A percentile compares a stretch with the other conserved stretches of the same genome.
phyloP scores from a whole-genome alignment of 2,888 invertebrate genomes.

The Athetis lepigone region DNA sequence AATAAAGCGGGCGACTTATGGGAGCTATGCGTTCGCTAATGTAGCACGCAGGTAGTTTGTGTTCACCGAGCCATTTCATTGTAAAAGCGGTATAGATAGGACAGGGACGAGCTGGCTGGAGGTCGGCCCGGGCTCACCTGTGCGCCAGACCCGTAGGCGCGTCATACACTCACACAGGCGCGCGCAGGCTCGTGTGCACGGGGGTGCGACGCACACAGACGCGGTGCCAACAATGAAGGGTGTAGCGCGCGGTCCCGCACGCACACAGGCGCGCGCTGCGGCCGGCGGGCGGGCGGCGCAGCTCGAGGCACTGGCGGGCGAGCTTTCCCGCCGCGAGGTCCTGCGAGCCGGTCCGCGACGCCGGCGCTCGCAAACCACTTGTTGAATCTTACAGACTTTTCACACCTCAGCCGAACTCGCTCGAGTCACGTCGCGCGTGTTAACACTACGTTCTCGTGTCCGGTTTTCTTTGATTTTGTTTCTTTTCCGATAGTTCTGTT shows the following conservation, averaged over 20 bases:
- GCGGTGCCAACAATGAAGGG: conserved; percentile 64
- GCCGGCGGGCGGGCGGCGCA: conserved; percentile 67
- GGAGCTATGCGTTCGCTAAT: conserved; percentile 76
- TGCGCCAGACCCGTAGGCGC: conserved; percentile 84
- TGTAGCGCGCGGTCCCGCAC: conserved; percentile 61
- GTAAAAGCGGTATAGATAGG: conserved; percentile 85
- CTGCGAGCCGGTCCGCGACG: conserved; percentile 76
- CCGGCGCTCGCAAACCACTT: conserved; percentile 85
- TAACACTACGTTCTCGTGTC: conserved; percentile 63
- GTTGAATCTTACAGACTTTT: conserved; percentile 84
- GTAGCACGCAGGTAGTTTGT: conserved; percentile 83
- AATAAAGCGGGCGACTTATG: conserved; percentile 64
- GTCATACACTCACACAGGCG: conserved; percentile 75
- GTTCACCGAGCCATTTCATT: conserved; percentile 84
- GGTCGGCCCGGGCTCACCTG: conserved; percentile 88
- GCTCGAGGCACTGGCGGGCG: conserved; percentile 85
- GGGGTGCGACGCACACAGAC: conserved; percentile 55
- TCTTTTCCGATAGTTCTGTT: conserved; percentile 55
- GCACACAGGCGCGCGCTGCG: conserved; percentile 66
- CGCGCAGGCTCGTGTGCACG: conserved; percentile 52
- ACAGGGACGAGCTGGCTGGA: conserved; percentile 78
- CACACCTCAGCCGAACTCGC: conserved; percentile 74
- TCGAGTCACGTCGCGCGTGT: conserved; percentile 77
- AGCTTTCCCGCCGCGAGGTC: conserved; percentile 87
- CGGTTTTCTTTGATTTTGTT: conserved; percentile 56